Conservation (phyloP, 2,113 vertebrate species). For the Pteropus alecto region DNA sequence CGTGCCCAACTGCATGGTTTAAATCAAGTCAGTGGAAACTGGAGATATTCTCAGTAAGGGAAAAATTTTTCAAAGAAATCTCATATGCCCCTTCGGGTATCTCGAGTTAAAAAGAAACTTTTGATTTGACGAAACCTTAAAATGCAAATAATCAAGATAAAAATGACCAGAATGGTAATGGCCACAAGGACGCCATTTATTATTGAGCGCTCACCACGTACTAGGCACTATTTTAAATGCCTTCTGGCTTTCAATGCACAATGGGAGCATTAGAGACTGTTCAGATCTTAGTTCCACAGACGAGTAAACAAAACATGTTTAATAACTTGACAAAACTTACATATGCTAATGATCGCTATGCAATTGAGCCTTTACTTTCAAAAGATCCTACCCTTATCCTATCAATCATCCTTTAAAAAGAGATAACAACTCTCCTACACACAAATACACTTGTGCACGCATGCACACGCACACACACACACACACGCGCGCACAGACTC, state of each 20-base stretch:
- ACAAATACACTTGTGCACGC: not conserved
- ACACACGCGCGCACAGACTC: not conserved
- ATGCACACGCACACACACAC: not conserved
- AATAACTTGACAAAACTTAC: not conserved
- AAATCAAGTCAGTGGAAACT: not conserved
- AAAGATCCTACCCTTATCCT: not conserved
- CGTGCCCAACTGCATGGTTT: not conserved
- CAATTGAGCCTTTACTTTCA: not conserved
- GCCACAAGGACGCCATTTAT: not conserved
- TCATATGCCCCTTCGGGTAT: not conserved
- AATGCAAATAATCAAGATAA: conserved; percentile 1
- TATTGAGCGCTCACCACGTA: not conserved
- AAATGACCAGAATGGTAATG: not conserved
- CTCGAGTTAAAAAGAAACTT: not conserved
- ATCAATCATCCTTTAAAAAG: not conserved
- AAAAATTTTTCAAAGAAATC: not conserved
- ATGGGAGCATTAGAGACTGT: not conserved
- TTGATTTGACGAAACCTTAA: not conserved
- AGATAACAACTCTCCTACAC: not conserved
- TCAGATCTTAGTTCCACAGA: conserved; percentile 4
- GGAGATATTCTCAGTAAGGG: not conserved
- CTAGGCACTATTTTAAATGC: not conserved
- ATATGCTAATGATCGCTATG: not conserved
- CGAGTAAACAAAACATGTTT: not conserved
- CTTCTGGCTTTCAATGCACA: not conserved